These are phyloP conservation scores for Diaphora mendica DNA, from an alignment of 2,888 invertebrate genomes.

Conservation along the genomic window DNA sequence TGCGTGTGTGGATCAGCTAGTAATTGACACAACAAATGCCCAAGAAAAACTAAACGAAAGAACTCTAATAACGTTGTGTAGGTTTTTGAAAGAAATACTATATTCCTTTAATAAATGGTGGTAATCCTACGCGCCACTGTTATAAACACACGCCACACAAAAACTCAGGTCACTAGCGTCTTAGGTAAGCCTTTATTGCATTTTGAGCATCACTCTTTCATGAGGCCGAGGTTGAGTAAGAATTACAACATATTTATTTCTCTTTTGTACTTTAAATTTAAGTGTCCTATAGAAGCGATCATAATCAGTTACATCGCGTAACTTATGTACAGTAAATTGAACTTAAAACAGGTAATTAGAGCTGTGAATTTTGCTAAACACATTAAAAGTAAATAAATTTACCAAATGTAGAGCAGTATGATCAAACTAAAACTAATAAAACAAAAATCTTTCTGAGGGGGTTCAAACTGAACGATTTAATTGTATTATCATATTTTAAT, in stretches of 20 bases:
- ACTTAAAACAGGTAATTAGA: not conserved
- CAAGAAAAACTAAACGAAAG: not conserved
- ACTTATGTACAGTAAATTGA: not conserved
- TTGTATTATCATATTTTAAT: not conserved
- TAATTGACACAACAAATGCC: too few species aligned
- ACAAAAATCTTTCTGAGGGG: not conserved
- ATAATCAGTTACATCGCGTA: not conserved
- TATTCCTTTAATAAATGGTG: not conserved
- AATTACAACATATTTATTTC: not conserved
- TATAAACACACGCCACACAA: not conserved
- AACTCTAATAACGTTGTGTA: not conserved
- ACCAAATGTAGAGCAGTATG: not conserved
- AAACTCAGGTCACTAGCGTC: not conserved
- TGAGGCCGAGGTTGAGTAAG: not conserved
- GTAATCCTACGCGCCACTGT: not conserved
- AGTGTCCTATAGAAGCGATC: not conserved
- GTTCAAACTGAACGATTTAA: not conserved
- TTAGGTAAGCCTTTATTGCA: not conserved
- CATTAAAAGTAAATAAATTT: not conserved
- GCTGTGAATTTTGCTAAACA: not conserved
- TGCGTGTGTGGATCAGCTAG: too few species aligned
- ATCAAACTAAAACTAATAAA: not conserved
- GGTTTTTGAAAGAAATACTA: not conserved
- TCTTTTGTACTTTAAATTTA: not conserved
- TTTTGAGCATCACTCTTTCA: slow-evolving; percentile 1